Evolutionary conservation across 2,113 vertebrate genomes (phyloP).

Genomic region (Semicossyphus pulcher): DNA sequence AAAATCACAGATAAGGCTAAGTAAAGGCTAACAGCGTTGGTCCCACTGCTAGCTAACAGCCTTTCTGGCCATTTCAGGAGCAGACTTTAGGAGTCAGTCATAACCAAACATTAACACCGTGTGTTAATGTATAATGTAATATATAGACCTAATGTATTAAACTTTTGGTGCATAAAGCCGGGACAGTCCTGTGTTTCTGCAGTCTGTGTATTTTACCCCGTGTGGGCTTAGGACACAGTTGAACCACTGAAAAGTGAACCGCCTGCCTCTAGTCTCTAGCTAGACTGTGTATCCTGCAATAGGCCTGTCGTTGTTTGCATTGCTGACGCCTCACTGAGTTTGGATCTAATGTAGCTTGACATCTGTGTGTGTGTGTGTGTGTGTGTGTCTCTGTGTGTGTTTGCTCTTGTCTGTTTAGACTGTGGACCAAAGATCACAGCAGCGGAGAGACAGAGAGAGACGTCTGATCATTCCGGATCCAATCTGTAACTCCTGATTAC

Average conservation of each 20-base stretch:
- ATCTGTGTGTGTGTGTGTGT: slow-evolving; percentile 55
- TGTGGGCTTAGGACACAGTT: slow-evolving; percentile 10
- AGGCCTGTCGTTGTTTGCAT: slow-evolving; percentile 72
- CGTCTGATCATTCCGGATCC: slow-evolving; percentile 22
- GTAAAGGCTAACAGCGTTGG: neutral
- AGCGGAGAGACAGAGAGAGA: slow-evolving; percentile 30
- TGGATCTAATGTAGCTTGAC: slow-evolving; percentile 77
- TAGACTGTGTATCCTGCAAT: slow-evolving; percentile 49
- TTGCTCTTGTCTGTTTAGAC: slow-evolving; percentile 71
- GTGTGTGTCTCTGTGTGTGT: slow-evolving; percentile 67
- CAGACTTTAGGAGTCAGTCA: too few species aligned
- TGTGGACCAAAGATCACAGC: slow-evolving; percentile 73
- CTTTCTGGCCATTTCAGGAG: neutral
- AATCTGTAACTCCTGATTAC: slow-evolving; percentile 30
- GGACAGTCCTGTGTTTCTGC: slow-evolving; percentile 14
- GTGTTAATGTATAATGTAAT: too few species aligned
- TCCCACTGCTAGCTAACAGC: neutral
- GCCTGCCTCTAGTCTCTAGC: slow-evolving; percentile 38
- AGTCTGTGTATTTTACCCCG: slow-evolving; percentile 1
- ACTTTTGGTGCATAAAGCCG: too few species aligned
- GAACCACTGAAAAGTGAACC: slow-evolving; percentile 28
- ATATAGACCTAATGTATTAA: too few species aligned
- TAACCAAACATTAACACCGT: too few species aligned
- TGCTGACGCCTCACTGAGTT: slow-evolving; percentile 72
- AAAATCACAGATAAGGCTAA: neutral